phyloP scores from a whole-genome alignment of 1,140 invertebrate species.

The Achatina immaculata region DNA sequence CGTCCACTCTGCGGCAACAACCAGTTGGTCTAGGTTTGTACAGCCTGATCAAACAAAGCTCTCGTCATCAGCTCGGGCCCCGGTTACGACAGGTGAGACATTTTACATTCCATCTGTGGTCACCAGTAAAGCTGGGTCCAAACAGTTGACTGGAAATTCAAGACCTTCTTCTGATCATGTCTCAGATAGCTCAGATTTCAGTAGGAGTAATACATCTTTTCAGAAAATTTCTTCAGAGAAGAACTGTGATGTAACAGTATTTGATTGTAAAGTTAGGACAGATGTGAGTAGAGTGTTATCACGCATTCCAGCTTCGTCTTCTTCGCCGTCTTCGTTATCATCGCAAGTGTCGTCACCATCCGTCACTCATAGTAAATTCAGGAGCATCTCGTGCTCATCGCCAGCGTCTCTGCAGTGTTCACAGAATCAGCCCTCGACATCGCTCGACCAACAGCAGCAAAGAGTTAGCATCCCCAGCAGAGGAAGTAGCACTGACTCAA shows the following conservation, averaged over 20 bases:
- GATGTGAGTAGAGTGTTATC: not conserved
- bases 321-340: constrained; percentile 12
- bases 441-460: not conserved
- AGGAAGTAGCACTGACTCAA: not conserved
- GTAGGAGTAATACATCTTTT: no score
- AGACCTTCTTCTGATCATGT: no score
- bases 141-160: no score
- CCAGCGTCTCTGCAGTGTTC: not conserved
- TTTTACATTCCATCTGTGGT: not conserved
- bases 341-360: not conserved
- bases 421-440: not conserved
- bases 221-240: no score
- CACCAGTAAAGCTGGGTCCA: not conserved
- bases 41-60: not conserved
- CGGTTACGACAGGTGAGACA: constrained; percentile 30
- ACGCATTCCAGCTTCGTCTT: not conserved
- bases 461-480: not conserved
- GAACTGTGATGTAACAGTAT: no score
- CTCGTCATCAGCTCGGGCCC: not conserved
- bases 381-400: not conserved
- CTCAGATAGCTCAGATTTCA: no score
- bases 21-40: not conserved
- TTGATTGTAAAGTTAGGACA: not conserved
- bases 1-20: no score
- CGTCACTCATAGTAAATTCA: not conserved